A percentile compares a stretch with the other conserved stretches of the same genome.
Conservation (phyloP, 2,113 vertebrate genomes). For the Siniperca chuatsi region DNA sequence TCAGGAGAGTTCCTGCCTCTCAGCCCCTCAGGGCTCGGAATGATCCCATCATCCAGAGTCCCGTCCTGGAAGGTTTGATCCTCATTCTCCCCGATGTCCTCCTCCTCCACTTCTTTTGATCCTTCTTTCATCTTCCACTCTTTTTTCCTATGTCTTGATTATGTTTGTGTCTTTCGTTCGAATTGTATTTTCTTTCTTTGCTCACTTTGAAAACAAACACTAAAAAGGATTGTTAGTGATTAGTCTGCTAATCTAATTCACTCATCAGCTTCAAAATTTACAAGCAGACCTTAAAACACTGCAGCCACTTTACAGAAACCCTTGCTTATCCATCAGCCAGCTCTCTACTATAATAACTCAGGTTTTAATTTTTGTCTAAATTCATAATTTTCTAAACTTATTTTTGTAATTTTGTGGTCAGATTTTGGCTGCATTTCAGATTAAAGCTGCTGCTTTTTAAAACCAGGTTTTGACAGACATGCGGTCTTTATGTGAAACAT, state of each 20-base stretch:
- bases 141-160: not conserved
- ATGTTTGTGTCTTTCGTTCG: not conserved
- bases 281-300: not conserved
- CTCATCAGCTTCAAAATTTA: not conserved
- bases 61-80: constrained; percentile 97
- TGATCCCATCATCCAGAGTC: constrained; percentile 91
- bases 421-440: not conserved
- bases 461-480: no score
- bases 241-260: not conserved
- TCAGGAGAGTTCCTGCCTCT: constrained; percentile 88
- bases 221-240: no score
- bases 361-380: not conserved
- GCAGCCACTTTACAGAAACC: not conserved
- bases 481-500: not conserved
- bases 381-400: not conserved
- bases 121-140: not conserved
- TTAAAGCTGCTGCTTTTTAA: not conserved
- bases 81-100: constrained; percentile 53
- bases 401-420: not conserved
- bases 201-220: not conserved
- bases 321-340: not conserved
- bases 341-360: not conserved
- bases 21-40: constrained; percentile 90
- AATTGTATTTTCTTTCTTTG: not conserved
- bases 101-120: not conserved